These are phyloP conservation scores for Isaurus tuberculatus DNA, from an alignment of 92 coral and sea anemone genomes.

Conservation along the genomic window DNA sequence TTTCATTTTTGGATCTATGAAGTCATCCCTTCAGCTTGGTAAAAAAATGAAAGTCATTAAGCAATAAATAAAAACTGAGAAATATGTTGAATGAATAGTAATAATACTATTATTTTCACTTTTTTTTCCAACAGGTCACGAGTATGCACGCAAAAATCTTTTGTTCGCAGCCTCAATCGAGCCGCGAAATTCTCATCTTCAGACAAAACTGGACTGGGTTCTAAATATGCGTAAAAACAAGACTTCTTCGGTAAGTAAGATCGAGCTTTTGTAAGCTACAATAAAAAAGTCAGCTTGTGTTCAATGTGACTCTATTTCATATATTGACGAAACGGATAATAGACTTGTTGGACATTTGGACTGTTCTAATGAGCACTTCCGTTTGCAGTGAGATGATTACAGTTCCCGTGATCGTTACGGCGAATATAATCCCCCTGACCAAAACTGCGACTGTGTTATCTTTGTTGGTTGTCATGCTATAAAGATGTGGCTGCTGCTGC, in stretches of 20 bases:
- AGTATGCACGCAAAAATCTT: constrained; percentile 71
- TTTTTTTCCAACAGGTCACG: constrained; percentile 52
- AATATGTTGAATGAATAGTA: no score
- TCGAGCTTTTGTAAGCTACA: neutral
- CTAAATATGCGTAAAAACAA: constrained; percentile 54
- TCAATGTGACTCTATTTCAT: neutral
- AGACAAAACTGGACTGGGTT: constrained; percentile 72
- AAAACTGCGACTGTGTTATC: neutral
- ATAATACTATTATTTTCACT: neutral
- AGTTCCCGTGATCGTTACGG: no score
- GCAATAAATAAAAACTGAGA: no score
- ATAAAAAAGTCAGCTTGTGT: neutral
- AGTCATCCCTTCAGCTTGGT: no score
- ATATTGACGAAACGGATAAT: neutral
- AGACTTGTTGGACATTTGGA: no score
- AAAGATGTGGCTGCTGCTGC: no score
- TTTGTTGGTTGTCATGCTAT: neutral
- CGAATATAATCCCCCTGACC: neutral
- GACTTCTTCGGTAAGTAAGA: constrained; percentile 41
- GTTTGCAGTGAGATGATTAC: no score
- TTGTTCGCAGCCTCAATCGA: constrained; percentile 70
- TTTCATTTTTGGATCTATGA: no score
- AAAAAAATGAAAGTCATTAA: no score
- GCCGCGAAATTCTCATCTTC: constrained; percentile 63
- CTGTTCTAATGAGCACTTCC: no score